Conservation (phyloP, 2,113 vertebrate genomes). For the Heterocephalus glaber region DNA sequence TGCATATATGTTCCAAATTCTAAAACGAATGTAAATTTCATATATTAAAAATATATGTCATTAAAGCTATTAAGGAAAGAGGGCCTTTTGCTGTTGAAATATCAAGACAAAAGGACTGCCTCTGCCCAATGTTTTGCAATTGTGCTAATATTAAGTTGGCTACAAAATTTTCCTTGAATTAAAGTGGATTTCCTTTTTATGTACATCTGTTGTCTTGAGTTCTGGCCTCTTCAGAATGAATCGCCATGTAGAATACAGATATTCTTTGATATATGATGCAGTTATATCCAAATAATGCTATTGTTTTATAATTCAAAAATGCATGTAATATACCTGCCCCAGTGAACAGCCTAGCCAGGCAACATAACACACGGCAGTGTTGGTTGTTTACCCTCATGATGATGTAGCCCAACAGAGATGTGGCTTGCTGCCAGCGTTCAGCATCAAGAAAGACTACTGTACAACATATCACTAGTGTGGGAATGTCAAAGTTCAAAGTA, state of each 20-base stretch:
- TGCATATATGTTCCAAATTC: background rate
- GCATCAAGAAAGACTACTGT: background rate
- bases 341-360: background rate
- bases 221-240: background rate
- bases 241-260: too few species aligned
- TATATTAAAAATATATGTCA: background rate
- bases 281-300: background rate
- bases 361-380: accelerated
- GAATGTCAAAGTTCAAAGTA: background rate
- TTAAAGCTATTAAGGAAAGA: background rate
- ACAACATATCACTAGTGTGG: background rate
- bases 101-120: background rate
- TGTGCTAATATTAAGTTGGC: background rate
- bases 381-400: background rate
- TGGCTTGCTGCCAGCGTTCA: background rate
- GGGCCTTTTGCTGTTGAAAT: background rate
- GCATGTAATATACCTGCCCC: accelerated
- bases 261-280: too few species aligned
- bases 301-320: background rate
- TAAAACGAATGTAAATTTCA: background rate
- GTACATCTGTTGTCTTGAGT: background rate
- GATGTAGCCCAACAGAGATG: background rate
- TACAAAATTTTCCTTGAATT: background rate
- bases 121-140: background rate
- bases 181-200: background rate